Base-by-base conservation (phyloP, 30 jellyfish, hydroid and myxozoan genomes). In the Turritopsis rubra region DNA sequence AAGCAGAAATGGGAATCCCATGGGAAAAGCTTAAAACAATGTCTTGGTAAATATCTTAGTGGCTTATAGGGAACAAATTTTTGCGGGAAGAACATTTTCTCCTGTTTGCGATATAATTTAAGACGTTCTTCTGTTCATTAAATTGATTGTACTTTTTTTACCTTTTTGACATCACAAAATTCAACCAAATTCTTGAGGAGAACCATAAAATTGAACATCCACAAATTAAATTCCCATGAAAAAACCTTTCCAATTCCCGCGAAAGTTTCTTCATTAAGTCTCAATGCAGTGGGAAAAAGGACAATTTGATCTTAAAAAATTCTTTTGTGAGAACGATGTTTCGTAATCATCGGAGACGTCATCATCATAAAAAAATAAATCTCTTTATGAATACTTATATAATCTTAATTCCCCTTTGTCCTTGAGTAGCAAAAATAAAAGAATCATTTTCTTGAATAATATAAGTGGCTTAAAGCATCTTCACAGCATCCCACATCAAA, bases 381-480 rank as follows among this genome's bases (percentile, higher is more conserved):
- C 5, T 41, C 5, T 41, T 41, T 41, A 13, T 41, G 60, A 41
- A 13, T 41, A n/a, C n/a, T n/a, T n/a, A n/a, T 41, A 3, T 41
- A 5, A 5, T 41, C 60, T 41, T 13, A 41, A 41, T 41, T 41
- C 60, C 5, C 60, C 13, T 41, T 41, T 41, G 60, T 41, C 60
- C 60, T 3, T 41, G 13, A 3, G 60, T 41, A 41, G 60, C 60
- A 41, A 41, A 3, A 41, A 41, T 3, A 3, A 41, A 41, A 5
- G 5, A 41, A 13, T 41, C 13, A 41, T 41, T 41, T 13, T 13
- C 13, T 41, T 41, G 9, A 41, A 41, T 3, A 41, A 41, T 22
- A 1, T 66, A 77, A 74, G 75, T 77, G 72, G 85, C 85, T 77
- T 24, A 77, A 77, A 77, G 29, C 72, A 77, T 28, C 28, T 76